These are phyloP conservation scores for Epizoanthus stellaris DNA, from an alignment of 92 coral and sea anemone genomes.

Conservation along the genomic window DNA sequence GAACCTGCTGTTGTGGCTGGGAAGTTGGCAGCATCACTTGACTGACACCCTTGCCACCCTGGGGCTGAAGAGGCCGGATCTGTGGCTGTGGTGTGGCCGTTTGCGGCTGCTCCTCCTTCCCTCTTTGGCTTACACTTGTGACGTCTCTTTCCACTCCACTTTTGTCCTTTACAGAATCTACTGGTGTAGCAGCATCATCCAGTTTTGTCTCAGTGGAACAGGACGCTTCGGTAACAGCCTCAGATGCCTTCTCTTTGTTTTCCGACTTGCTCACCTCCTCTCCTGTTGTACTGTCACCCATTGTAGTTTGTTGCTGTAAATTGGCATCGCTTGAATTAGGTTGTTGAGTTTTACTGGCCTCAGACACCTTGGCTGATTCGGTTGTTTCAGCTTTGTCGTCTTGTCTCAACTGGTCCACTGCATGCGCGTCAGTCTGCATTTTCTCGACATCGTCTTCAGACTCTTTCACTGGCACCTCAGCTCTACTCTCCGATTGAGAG, in stretches of 20 bases:
- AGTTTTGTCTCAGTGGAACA: not conserved
- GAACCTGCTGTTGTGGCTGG: conserved; percentile 78
- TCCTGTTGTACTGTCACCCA: not conserved
- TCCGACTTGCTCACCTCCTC: not conserved
- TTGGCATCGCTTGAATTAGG: not conserved
- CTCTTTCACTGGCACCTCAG: conserved; percentile 4
- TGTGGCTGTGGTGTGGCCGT: conserved; percentile 2
- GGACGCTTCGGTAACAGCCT: not conserved
- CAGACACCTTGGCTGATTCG: not conserved
- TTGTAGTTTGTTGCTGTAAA: not conserved
- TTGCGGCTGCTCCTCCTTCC: not conserved
- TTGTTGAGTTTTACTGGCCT: not conserved
- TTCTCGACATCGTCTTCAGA: conserved; percentile 3
- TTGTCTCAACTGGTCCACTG: not conserved
- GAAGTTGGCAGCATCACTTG: conserved; percentile 65
- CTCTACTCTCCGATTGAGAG: not conserved
- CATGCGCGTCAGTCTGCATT: not conserved
- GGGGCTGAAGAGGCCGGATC: conserved; percentile 38
- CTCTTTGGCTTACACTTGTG: too few species aligned
- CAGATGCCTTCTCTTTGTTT: conserved; percentile 9
- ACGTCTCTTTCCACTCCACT: not conserved
- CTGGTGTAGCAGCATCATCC: conserved; percentile 22
- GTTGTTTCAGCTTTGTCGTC: not conserved
- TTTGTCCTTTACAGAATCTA: conserved; percentile 11
- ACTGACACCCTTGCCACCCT: conserved; percentile 36